Percentiles rank a stretch among this genome's conserved stretches.
Evolutionary conservation across 1,140 invertebrate species (phyloP).

Genomic region (Eupristina koningsbergeri): DNA sequence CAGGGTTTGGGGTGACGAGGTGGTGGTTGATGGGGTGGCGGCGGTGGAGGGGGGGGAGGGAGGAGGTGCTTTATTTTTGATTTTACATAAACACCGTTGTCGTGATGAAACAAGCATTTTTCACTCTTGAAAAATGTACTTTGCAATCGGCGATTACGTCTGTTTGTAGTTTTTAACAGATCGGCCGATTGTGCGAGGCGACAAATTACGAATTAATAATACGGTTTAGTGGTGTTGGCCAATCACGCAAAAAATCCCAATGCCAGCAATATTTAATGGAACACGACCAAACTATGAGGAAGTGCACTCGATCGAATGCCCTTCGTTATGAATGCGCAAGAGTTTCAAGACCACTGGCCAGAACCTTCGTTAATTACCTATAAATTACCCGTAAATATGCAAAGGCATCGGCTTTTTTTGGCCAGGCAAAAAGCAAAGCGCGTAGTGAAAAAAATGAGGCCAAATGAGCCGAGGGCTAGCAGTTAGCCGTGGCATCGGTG

Average conservation of each 20-base stretch:
- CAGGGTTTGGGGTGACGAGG: no score
- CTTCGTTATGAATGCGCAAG: neutral
- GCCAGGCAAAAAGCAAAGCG: neutral
- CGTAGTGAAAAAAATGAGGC: neutral
- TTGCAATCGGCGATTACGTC: slow-evolving; percentile 15
- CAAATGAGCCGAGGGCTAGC: neutral
- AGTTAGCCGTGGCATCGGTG: neutral
- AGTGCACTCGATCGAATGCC: neutral
- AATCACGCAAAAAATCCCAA: neutral
- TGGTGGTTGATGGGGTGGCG: no score
- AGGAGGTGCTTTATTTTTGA: slow-evolving; percentile 32
- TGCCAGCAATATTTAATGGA: no score
- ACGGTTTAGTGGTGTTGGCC: neutral
- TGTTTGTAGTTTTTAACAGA: neutral
- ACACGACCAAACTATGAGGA: no score
- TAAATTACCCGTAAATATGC: neutral
- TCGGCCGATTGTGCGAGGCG: neutral
- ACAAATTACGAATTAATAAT: neutral
- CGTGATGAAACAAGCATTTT: slow-evolving; percentile 29
- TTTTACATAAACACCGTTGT: slow-evolving; percentile 37
- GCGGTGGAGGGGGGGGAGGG: no score
- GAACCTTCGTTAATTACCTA: neutral
- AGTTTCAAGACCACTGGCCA: no score
- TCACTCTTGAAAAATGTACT: slow-evolving; percentile 30
- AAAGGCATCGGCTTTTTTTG: no score